These are phyloP conservation scores for Pissodes strobi DNA, from an alignment of 1,140 invertebrate genomes.

Conservation along the genomic window DNA sequence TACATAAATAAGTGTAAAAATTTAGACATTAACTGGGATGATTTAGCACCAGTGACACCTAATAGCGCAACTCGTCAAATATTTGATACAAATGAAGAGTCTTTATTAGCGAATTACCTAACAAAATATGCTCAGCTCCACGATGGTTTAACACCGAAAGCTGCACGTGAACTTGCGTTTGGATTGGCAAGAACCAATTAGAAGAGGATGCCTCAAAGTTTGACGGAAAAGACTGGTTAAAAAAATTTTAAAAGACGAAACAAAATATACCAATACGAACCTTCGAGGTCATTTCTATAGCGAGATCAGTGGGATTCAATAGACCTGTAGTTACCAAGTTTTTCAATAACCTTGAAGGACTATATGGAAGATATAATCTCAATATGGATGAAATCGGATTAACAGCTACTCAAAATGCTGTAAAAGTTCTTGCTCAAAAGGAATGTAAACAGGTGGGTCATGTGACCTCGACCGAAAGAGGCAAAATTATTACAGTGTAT, in stretches of 20 bases:
- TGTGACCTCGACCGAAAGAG: background rate
- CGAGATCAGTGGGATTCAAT: background rate
- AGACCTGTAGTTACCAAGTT: background rate
- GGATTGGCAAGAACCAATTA: too few species aligned
- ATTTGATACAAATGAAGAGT: too few species aligned
- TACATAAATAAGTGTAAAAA: too few species aligned
- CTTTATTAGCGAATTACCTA: too few species aligned
- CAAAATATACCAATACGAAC: too few species aligned
- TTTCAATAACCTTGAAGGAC: background rate
- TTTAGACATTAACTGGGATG: too few species aligned
- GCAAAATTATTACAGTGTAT: conserved; percentile 6
- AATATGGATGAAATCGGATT: background rate
- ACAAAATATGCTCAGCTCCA: too few species aligned
- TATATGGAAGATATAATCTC: background rate
- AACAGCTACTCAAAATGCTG: background rate
- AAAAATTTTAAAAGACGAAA: background rate
- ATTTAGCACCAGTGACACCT: too few species aligned
- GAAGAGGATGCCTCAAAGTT: too few species aligned
- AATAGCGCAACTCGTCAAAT: too few species aligned
- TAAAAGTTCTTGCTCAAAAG: background rate
- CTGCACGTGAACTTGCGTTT: too few species aligned
- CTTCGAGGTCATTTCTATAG: background rate
- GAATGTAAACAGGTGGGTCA: background rate
- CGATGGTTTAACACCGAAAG: too few species aligned
- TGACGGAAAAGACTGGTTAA: background rate